Evolutionary conservation across 1,140 invertebrate genomes (phyloP).

Genomic region (Phymorhynchus buccinoides): DNA sequence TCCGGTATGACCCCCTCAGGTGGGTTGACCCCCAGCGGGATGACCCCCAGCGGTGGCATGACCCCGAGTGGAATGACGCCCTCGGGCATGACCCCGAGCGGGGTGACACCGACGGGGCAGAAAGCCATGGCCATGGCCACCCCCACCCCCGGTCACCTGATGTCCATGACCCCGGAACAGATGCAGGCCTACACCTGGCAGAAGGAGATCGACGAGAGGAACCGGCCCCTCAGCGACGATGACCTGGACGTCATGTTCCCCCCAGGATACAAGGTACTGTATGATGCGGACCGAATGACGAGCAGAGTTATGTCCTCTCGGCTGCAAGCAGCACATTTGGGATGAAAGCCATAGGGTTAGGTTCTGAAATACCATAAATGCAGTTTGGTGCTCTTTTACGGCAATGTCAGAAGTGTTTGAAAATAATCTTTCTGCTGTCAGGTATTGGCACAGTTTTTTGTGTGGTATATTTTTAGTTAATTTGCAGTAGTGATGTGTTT

Average conservation of each 20-base stretch:
- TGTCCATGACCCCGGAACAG: conserved; percentile 99
- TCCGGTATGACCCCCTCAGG: conserved; percentile 75
- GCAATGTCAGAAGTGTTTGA: no score
- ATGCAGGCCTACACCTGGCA: conserved; percentile 99
- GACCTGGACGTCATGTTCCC: conserved; percentile 98
- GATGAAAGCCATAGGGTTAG: no score
- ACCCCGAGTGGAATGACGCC: conserved; percentile 69
- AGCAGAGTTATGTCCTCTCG: no score
- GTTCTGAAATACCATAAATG: no score
- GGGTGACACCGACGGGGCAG: conserved; percentile 91
- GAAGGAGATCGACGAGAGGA: conserved; percentile 97
- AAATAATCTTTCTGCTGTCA: no score
- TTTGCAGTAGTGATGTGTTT: no score
- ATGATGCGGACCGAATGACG: no score
- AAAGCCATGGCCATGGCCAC: conserved; percentile 99
- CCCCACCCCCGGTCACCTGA: conserved; percentile 92
- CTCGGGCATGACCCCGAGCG: conserved; percentile 69
- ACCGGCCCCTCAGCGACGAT: conserved; percentile 95
- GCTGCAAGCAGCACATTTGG: no score
- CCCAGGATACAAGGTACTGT: conserved; percentile 98
- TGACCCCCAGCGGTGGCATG: conserved; percentile 78
- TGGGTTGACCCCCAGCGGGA: conserved; percentile 77
- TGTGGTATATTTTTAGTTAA: no score
- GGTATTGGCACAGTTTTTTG: no score
- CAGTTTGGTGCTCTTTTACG: no score